A percentile compares a stretch with the other conserved stretches of the same genome.
Conservation (phyloP, 2,113 vertebrate genomes). For the Camelus dromedarius region DNA sequence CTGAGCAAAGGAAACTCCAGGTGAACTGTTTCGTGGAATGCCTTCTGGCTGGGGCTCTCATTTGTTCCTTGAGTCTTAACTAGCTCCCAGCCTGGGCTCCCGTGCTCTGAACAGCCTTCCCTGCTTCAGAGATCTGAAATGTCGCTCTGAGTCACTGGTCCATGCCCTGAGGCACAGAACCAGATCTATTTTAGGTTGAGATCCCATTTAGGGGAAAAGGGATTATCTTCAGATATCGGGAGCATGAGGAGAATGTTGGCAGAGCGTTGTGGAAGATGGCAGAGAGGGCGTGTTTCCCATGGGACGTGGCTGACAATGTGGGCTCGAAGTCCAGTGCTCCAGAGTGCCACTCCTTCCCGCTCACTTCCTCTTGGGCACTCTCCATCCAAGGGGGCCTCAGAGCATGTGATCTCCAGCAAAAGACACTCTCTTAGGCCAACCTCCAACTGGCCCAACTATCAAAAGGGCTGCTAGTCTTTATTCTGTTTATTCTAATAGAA, state of each 20-base stretch:
- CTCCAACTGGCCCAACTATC: neutral
- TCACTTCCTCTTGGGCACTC: neutral
- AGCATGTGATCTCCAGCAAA: neutral
- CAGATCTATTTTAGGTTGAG: conserved; percentile 77
- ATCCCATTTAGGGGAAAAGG: conserved; percentile 74
- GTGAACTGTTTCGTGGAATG: neutral
- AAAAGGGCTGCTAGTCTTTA: neutral
- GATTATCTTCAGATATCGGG: conserved; percentile 77
- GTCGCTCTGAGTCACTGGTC: conserved; percentile 71
- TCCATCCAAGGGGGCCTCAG: neutral
- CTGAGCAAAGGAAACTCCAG: neutral
- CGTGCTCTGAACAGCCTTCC: neutral
- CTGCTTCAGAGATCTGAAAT: conserved; percentile 61
- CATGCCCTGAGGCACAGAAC: conserved; percentile 47
- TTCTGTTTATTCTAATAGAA: neutral
- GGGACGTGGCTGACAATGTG: neutral
- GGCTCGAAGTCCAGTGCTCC: neutral
- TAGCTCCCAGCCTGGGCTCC: neutral
- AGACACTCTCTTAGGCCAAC: neutral
- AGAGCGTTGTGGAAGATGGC: conserved; percentile 52
- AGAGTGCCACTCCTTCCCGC: neutral
- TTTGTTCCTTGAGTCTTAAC: neutral
- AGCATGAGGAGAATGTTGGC: conserved; percentile 76
- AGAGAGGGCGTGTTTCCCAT: conserved; percentile 53
- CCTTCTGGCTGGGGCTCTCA: neutral